These are phyloP conservation scores for Gobionotothen gibberifrons DNA, from an alignment of 2,797 vertebrate genomes.

Conservation along the genomic window DNA sequence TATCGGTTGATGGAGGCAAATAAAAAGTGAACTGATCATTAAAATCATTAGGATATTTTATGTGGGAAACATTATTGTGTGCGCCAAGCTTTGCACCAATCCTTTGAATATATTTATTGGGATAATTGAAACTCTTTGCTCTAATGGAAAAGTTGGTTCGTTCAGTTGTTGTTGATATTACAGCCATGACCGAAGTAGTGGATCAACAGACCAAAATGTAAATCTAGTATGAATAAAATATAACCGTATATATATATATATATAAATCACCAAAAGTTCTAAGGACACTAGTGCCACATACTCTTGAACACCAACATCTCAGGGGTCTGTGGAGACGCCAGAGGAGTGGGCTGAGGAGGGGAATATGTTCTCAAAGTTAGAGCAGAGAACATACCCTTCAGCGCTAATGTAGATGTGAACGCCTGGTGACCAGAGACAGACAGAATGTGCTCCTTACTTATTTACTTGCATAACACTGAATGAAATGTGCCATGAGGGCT, in stretches of 20 bases:
- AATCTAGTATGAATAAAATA: background rate
- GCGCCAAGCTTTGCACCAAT: background rate
- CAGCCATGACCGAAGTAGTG: background rate
- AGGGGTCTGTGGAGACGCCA: slow-evolving; percentile 6
- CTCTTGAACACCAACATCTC: slow-evolving; percentile 7
- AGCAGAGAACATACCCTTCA: slow-evolving; percentile 35
- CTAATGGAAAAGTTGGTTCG: background rate
- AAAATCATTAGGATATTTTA: background rate
- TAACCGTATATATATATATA: too few species aligned
- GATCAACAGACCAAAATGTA: background rate
- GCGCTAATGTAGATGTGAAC: slow-evolving; percentile 46
- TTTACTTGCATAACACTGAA: slow-evolving; percentile 73
- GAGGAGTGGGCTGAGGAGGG: slow-evolving; percentile 18
- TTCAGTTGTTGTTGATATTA: background rate
- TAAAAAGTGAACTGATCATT: background rate
- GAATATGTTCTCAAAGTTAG: slow-evolving; percentile 33
- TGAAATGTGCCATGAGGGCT: slow-evolving; percentile 72
- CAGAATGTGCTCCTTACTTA: slow-evolving; percentile 71
- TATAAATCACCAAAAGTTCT: slow-evolving; percentile 4
- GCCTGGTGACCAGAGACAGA: slow-evolving; percentile 53
- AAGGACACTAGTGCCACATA: background rate
- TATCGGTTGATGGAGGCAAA: background rate
- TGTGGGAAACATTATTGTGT: too few species aligned
- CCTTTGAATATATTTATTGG: background rate
- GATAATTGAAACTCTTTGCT: background rate